Evolutionary conservation across 2,113 vertebrate species (phyloP), one percentile per base, ranked within the genome.

Genomic region (Eulemur macaco): DNA sequence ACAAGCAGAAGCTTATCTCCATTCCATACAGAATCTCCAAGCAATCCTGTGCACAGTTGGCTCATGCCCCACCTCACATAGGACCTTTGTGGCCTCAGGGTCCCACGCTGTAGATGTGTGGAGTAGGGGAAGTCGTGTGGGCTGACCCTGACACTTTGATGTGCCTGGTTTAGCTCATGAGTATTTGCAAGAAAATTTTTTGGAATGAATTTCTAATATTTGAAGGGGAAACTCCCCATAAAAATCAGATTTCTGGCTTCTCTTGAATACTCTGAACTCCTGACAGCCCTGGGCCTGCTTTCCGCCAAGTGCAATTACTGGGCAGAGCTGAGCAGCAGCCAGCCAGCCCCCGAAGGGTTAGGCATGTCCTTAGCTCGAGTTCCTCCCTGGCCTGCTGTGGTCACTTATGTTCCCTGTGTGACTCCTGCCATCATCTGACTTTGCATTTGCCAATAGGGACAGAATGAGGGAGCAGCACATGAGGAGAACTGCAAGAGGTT

Each of bases 171-270:
- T 77, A 27, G 7, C 45, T 91, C 13, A 20, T 13, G 20, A 6
- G 1, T 89, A 88, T 54, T n/a, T n/a, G 9, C 39, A 56, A 91
- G 45, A 80, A 27, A 15, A n/a, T 7, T 25, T 42, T 34, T 27
- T 34, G 25, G 3, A 95, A 74, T 86, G 27, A 58, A 74, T 37
- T 71, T 85, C 47, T 92, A 84, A 45, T 42, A 5, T 50, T 74
- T 69, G 39, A 86, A 84, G 95, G 63, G 7, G 34, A 85, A 3
- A 63, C 45, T 78, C 18, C 5, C 12, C n/a, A 56, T 54, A 68
- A 47, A 91, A 39, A 42, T 80, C 17, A 78, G 69, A 74, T 96
- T 68, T 74, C 42, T 68, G 12, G 20, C 71, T 83, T 56, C 39
- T 91, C n/a, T 94, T 92, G n/a, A 85, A 87, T 52, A 66, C 8